These are phyloP conservation scores for Anoplopoma fimbria DNA, from an alignment of 2,113 vertebrate species.

Conservation along the genomic window DNA sequence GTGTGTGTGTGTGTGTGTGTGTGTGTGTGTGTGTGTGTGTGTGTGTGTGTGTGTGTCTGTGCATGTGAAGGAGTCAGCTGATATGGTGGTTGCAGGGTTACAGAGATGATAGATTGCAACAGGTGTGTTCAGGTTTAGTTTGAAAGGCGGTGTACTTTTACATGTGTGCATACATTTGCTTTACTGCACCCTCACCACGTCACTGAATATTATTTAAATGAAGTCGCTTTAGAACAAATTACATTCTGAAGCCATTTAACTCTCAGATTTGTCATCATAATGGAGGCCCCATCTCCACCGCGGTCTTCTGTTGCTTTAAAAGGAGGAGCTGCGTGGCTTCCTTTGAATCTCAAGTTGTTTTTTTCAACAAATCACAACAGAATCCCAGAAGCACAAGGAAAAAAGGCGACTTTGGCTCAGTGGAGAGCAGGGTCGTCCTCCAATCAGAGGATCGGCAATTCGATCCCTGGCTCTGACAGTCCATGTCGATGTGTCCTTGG, in stretches of 20 bases:
- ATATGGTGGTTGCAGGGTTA: constrained; percentile 44
- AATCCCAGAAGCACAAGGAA: not conserved
- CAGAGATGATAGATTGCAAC: constrained; percentile 30
- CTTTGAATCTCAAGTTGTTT: constrained; percentile 34
- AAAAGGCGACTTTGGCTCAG: no score
- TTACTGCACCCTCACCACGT: not conserved
- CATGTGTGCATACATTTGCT: not conserved
- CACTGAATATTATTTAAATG: not conserved
- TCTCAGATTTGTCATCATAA: constrained; percentile 3
- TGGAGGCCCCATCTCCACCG: not conserved
- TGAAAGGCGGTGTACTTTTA: constrained; percentile 18
- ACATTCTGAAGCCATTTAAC: not conserved
- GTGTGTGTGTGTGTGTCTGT: no score
- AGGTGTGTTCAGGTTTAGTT: constrained; percentile 27
- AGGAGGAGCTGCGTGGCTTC: not conserved
- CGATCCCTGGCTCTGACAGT: no score
- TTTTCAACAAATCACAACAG: constrained; percentile 1
- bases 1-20: not conserved
- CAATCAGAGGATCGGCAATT: no score
- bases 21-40: not conserved
- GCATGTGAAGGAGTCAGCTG: constrained; percentile 24
- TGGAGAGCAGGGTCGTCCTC: no score
- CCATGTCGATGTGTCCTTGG: no score
- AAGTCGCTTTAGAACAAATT: constrained; percentile 3
- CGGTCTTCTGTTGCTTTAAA: not conserved